Evolutionary conservation across 2,888 invertebrate genomes (phyloP).

Genomic region (Venustoraphidia nigricollis): DNA sequence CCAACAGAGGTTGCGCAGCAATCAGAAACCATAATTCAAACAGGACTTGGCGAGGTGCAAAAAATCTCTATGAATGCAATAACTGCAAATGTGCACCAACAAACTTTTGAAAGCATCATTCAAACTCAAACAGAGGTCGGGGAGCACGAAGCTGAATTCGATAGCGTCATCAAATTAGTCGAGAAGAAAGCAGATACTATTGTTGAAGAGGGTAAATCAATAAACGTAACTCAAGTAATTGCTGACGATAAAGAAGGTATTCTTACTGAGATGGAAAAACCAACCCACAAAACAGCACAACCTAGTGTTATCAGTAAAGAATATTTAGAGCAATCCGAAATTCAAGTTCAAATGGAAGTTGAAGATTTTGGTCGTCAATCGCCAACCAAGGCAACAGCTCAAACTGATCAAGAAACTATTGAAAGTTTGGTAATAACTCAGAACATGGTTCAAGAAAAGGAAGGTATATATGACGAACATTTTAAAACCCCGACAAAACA

Average conservation of each 20-base stretch:
- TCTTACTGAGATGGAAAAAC: conserved; percentile 23
- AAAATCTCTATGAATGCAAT: conserved; percentile 16
- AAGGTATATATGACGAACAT: conserved; percentile 18
- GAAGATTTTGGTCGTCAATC: conserved; percentile 22
- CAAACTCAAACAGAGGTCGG: conserved; percentile 26
- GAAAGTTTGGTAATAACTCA: conserved; percentile 33
- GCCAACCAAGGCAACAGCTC: conserved; percentile 23
- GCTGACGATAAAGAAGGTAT: conserved; percentile 30
- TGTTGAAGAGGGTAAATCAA: conserved; percentile 27
- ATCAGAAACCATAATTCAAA: conserved; percentile 21
- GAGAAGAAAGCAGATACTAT: conserved; percentile 24
- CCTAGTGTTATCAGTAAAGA: conserved; percentile 20
- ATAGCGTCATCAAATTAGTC: conserved; percentile 18
- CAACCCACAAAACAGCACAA: conserved; percentile 27
- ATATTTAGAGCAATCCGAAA: conserved; percentile 15
- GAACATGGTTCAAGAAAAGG: conserved; percentile 31
- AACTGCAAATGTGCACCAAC: conserved; percentile 23
- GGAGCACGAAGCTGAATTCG: conserved; percentile 29
- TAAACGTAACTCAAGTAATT: conserved; percentile 25
- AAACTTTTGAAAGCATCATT: conserved; percentile 27
- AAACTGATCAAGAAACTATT: conserved; percentile 24
- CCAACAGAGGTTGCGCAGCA: conserved; percentile 24
- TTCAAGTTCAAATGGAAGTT: conserved; percentile 16
- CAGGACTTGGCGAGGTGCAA: conserved; percentile 17
- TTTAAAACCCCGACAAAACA: conserved; percentile 11